Percentiles rank a stretch among this genome's conserved stretches.
Conservation (phyloP, 2,797 vertebrate species). For the Tinamus major region DNA sequence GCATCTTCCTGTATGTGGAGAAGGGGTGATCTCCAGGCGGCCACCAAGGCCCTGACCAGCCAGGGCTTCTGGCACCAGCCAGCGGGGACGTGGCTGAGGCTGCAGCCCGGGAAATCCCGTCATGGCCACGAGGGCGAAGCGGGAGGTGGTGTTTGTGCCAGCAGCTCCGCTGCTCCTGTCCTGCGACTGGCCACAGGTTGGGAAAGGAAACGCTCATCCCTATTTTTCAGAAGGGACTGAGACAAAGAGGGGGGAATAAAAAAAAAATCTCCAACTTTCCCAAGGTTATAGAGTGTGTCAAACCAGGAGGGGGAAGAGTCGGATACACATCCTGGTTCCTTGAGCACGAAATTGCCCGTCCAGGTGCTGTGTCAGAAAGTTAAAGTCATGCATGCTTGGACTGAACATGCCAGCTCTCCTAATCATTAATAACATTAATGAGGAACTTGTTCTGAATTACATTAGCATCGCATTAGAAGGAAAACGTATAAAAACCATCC, state of each 20-base stretch:
- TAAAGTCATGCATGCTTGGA: background rate
- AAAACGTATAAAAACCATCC: background rate
- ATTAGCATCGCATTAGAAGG: background rate
- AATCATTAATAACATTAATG: background rate
- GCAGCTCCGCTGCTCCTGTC: background rate
- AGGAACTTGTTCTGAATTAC: background rate
- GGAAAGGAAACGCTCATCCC: too few relatives aligned
- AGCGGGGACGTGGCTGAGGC: too few relatives aligned
- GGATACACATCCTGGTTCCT: background rate
- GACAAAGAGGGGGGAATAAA: background rate
- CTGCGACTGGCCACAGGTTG: background rate
- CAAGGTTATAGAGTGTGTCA: background rate
- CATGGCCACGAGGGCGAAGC: too few relatives aligned
- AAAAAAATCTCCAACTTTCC: background rate
- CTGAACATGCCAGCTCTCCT: background rate
- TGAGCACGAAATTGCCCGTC: background rate
- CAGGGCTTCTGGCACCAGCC: too few relatives aligned
- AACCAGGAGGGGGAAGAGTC: background rate
- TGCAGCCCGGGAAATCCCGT: too few relatives aligned
- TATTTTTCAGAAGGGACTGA: too few relatives aligned
- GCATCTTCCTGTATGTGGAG: background rate
- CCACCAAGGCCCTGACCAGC: too few relatives aligned
- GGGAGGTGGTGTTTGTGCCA: background rate
- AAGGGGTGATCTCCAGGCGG: background rate
- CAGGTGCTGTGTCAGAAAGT: background rate